Evolutionary conservation across 2,888 invertebrate species (phyloP).

Genomic region (Hypena proboscidalis): DNA sequence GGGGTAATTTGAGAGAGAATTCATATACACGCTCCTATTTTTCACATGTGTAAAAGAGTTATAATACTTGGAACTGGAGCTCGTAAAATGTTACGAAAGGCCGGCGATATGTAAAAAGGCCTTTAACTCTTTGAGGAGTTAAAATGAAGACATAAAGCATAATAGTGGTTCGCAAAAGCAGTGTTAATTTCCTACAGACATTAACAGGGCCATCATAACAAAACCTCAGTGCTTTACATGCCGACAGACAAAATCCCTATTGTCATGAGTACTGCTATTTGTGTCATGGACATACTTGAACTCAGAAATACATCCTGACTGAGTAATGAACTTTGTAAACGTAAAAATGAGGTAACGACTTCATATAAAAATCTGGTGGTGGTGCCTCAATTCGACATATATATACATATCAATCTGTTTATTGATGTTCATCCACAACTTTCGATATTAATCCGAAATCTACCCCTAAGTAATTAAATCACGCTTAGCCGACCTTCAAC

Average conservation of each 20-base stretch:
- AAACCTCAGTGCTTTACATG: conserved; percentile 55
- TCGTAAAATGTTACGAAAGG: conserved; percentile 47
- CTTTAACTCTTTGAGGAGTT: conserved; percentile 50
- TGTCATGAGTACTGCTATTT: conserved; percentile 57
- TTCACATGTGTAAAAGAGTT: conserved; percentile 35
- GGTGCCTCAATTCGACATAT: too few relatives aligned
- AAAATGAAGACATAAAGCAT: conserved; percentile 72
- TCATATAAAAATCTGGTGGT: conserved; percentile 29
- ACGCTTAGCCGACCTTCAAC: too few relatives aligned
- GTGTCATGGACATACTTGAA: conserved; percentile 58
- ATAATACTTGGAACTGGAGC: conserved; percentile 43
- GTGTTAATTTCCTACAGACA: conserved; percentile 70
- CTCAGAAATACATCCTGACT: conserved; percentile 40
- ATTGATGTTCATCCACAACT: neutral
- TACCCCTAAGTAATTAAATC: too few relatives aligned
- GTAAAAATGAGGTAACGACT: conserved; percentile 58
- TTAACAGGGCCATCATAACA: conserved; percentile 68
- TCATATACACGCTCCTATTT: conserved; percentile 31
- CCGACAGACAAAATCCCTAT: conserved; percentile 62
- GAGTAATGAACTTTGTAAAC: conserved; percentile 62
- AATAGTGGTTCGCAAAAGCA: conserved; percentile 60
- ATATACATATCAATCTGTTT: too few relatives aligned
- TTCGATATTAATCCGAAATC: too few relatives aligned
- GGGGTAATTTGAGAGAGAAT: conserved; percentile 26
- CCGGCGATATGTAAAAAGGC: conserved; percentile 45